These are phyloP conservation scores for Nasua narica DNA, from an alignment of 2,797 vertebrate genomes.

Conservation along the genomic window DNA sequence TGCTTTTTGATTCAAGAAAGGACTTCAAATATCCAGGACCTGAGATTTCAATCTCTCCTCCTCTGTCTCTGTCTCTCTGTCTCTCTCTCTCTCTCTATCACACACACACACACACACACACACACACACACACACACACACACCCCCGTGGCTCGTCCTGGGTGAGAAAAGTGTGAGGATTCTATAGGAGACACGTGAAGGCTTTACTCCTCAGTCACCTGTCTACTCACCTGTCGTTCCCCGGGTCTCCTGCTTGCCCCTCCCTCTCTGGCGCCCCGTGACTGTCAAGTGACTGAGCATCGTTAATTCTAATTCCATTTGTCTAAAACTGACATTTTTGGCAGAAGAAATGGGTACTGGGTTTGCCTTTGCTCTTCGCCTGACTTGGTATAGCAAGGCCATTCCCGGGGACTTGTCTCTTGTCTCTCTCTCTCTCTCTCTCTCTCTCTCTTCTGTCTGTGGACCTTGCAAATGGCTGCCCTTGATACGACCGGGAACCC, in stretches of 20 bases:
- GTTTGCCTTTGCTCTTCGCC: background rate
- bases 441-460: too few relatives aligned
- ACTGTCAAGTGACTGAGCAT: background rate
- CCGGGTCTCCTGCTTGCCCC: background rate
- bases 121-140: too few relatives aligned
- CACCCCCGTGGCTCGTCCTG: background rate
- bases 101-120: too few relatives aligned
- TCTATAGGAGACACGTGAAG: background rate
- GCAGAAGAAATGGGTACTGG: rapidly evolving
- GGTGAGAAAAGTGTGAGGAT: background rate
- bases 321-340: background rate
- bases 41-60: background rate
- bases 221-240: too few relatives aligned
- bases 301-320: background rate
- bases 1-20: conserved; percentile 26
- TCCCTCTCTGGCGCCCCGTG: rapidly evolving
- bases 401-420: too few relatives aligned
- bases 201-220: background rate
- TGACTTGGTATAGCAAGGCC: background rate
- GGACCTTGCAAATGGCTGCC: rapidly evolving
- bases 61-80: background rate
- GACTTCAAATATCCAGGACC: background rate
- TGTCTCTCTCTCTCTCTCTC: background rate
- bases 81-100: background rate
- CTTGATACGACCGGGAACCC: background rate